A percentile compares a stretch with the other conserved stretches of the same genome.
phyloP scores from a whole-genome alignment of 1,140 invertebrate species.

The Bradynema listronoti region DNA sequence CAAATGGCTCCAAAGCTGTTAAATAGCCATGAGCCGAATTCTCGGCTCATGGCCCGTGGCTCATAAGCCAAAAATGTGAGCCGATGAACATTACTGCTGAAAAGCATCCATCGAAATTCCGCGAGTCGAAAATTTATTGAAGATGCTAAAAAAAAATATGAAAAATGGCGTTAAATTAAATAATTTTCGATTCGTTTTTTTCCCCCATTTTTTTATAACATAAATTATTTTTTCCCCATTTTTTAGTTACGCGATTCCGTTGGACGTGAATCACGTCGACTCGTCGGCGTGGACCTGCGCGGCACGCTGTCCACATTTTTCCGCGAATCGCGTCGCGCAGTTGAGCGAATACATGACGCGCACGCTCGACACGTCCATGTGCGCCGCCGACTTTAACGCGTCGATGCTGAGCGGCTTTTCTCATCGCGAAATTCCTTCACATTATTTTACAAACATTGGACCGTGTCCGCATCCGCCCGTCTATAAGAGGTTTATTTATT shows the following conservation, averaged over 20 bases:
- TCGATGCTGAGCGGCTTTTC: too few species aligned
- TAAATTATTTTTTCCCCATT: not conserved
- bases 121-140: not conserved
- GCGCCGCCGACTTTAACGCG: not conserved
- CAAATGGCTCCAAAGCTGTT: too few species aligned
- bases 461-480: not conserved
- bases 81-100: too few species aligned
- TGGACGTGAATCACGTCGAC: not conserved
- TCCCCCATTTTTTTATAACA: not conserved
- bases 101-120: too few species aligned
- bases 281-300: slow-evolving; percentile 1
- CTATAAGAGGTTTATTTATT: not conserved
- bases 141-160: not conserved
- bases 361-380: not conserved
- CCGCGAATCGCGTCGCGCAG: not conserved
- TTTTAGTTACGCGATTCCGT: not conserved
- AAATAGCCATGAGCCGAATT: too few species aligned
- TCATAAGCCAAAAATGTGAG: too few species aligned
- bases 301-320: not conserved
- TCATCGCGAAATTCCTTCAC: not conserved
- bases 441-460: not conserved
- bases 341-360: not conserved
- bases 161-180: not conserved
- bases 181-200: not conserved
- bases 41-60: too few species aligned